phyloP scores from a whole-genome alignment of 1,140 invertebrate genomes.

The Ptiloglossa arizonensis region DNA sequence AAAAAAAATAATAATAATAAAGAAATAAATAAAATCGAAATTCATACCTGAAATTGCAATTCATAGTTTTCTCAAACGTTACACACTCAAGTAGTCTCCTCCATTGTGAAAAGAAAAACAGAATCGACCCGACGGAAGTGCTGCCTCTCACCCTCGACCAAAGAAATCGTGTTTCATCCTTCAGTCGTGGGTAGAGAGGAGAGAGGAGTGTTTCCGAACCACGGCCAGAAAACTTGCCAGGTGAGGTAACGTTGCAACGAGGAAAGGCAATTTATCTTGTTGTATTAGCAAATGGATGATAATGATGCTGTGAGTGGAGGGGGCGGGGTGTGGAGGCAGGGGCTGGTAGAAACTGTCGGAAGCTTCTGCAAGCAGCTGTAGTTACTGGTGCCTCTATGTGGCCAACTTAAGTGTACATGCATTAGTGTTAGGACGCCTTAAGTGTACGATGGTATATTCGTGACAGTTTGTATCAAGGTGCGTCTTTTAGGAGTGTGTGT shows the following conservation, averaged over 20 bases:
- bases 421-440: slow-evolving; percentile 33
- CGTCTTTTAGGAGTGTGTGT: background rate
- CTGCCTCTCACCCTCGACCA: background rate
- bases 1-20: no score
- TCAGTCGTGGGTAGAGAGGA: background rate
- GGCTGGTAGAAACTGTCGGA: slow-evolving; percentile 36
- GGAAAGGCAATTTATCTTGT: slow-evolving; percentile 68
- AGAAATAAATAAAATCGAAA: no score
- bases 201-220: slow-evolving; percentile 4
- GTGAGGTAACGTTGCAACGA: slow-evolving; percentile 36
- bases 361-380: slow-evolving; percentile 25
- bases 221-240: slow-evolving; percentile 46
- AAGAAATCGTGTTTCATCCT: background rate
- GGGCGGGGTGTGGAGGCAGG: background rate
- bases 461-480: slow-evolving; percentile 10
- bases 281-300: slow-evolving; percentile 72
- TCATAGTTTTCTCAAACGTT: background rate
- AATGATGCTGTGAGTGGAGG: slow-evolving; percentile 50
- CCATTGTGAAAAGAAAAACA: background rate
- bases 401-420: slow-evolving; percentile 42
- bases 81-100: background rate
- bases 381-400: slow-evolving; percentile 38
- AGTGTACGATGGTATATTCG: slow-evolving; percentile 20
- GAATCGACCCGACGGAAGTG: slow-evolving; percentile 1
- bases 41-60: no score